Conservation (phyloP, 1,140 invertebrate species). For the Nasonia vitripennis region DNA sequence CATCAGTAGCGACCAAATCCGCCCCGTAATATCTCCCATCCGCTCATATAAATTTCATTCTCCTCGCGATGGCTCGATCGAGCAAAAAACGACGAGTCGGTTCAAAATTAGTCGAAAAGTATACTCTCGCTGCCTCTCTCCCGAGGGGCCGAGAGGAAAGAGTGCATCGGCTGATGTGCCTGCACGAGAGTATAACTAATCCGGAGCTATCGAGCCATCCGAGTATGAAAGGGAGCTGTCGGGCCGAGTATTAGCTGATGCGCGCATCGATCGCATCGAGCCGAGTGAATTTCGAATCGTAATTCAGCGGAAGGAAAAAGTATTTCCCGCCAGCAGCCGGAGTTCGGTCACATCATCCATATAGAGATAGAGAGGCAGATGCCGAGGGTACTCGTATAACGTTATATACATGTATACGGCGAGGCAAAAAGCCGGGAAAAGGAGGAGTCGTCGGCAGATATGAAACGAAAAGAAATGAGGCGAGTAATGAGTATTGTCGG, state of each 20-base stretch:
- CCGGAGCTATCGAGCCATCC: neutral
- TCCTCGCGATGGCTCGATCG: neutral
- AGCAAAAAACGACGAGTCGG: neutral
- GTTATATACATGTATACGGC: neutral
- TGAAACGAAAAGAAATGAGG: conserved; percentile 16
- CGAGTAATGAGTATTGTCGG: conserved; percentile 1
- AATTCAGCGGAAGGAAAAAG: conserved; percentile 3
- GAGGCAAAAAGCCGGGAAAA: neutral
- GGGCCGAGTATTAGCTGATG: too few relatives aligned
- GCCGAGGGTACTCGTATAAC: neutral
- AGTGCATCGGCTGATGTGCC: neutral
- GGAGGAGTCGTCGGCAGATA: neutral
- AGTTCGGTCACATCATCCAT: neutral
- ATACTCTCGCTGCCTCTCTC: neutral
- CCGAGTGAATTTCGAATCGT: conserved; percentile 32
- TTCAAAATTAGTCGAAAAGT: conserved; percentile 8
- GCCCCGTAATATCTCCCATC: neutral
- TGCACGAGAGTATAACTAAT: neutral
- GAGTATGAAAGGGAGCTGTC: neutral
- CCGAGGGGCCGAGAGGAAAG: neutral
- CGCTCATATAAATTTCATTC: neutral
- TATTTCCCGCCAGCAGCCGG: neutral
- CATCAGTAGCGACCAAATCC: neutral
- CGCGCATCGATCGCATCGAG: conserved; percentile 7
- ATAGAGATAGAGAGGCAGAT: neutral